Evolutionary conservation across 2,113 vertebrate genomes (phyloP), one percentile per base, ranked within the genome.

Genomic region (Siniperca chuatsi): DNA sequence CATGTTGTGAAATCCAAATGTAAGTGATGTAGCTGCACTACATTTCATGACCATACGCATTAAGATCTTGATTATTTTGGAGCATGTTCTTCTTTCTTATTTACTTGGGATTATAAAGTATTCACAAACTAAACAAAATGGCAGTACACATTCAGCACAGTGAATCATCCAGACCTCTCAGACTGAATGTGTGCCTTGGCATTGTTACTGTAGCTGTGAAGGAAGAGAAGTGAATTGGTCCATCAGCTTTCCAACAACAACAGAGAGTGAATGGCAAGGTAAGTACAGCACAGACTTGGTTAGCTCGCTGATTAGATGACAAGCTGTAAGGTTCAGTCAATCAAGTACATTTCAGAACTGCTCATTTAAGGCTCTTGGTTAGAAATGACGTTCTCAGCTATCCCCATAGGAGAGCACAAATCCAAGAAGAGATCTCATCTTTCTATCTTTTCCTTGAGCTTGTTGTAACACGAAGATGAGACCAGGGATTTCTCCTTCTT

Each of bases 311-410:
- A 92, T 93, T 91, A 93, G 91, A 87, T 88, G 88, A 92, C 92
- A 90, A 76, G 91, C 91, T 92, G 90, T 88, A 86, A 75, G 86
- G 91, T 90, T 89, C 85, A 74, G 89, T 92, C 92, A 93, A 92
- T 94, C 92, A 93, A 88, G 75, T 77, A 40, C 69, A 44, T 87
- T 71, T 91, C 88, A 92, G 40, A 92, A 81, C 79, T 90, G 92
- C 88, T 94, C 91, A 93, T 92, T 93, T 93, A 86, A 82, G 77
- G 86, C 84, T 87, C 73, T 85, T 46, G 46, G 70, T 77, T 73
- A 40, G 86, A 93, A 92, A 93, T 91, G 74, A 90, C 68, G 84
- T 92, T 92, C 82, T 93, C 87, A 90, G 89, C 87, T 85, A 85
- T 90, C 73, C 89, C 88, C 93, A 46, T 2, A 84, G 91, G 91